Conservation (phyloP, 2,888 invertebrate species). For the Lordiphosa fenestrarum region DNA sequence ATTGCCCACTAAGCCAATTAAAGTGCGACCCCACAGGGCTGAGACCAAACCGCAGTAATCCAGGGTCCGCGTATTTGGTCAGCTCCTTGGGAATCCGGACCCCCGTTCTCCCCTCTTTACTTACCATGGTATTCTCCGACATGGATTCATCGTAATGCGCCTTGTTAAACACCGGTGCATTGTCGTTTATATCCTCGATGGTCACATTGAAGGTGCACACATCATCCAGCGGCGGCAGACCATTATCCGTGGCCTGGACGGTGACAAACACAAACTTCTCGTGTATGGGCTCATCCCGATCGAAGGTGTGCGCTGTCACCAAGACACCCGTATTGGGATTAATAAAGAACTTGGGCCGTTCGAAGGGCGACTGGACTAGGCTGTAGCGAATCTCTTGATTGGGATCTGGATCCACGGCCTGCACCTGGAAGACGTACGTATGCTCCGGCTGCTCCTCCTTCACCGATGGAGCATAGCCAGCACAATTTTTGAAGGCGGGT, state of each 20-base stretch:
- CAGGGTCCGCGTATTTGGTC: constrained; percentile 71
- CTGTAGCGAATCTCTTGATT: constrained; percentile 92
- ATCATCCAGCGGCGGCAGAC: constrained; percentile 92
- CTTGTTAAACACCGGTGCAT: constrained; percentile 82
- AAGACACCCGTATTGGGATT: constrained; percentile 89
- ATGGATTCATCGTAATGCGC: constrained; percentile 87
- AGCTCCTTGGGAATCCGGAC: neutral
- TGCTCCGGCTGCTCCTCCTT: constrained; percentile 89
- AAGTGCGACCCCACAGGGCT: constrained; percentile 9
- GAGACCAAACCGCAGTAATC: constrained; percentile 75
- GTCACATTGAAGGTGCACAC: constrained; percentile 96
- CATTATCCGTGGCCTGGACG: constrained; percentile 95
- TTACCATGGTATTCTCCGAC: constrained; percentile 88
- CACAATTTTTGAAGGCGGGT: constrained; percentile 92
- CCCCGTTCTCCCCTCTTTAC: constrained; percentile 19
- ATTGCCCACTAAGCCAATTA: constrained; percentile 22
- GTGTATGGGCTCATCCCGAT: constrained; percentile 93
- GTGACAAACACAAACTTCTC: constrained; percentile 92
- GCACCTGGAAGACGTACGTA: constrained; percentile 85
- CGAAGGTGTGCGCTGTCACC: constrained; percentile 89
- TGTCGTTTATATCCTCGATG: constrained; percentile 96
- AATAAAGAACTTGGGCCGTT: constrained; percentile 89
- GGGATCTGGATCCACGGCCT: constrained; percentile 83
- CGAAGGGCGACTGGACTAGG: constrained; percentile 88
- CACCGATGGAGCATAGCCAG: constrained; percentile 89